Evolutionary conservation across 2,797 vertebrate genomes (phyloP), one percentile per base, ranked within the genome.

Genomic region (Xenopus petersii): DNA sequence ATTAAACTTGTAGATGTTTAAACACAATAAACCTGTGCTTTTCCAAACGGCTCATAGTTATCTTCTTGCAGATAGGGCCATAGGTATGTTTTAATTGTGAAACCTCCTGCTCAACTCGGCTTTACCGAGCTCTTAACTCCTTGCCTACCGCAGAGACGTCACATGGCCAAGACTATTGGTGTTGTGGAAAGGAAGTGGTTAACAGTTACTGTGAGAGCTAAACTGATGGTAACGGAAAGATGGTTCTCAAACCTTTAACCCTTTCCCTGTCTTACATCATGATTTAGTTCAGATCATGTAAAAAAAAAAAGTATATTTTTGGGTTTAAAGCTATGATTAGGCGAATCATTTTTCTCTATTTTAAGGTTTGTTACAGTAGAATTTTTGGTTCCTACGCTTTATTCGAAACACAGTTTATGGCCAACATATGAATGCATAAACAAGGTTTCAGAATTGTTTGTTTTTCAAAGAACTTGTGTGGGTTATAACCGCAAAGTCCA

Each of bases 111-210:
- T 49, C 12, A 17, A 33, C 61, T 5, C 49, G n/a, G 46, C 61
- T 24, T 47, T 42, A 49, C 10, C 11, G 7, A 11, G 33, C 30
- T 60, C 61, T 64, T 74, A 74, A 79, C 61, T 48, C 61, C 30
- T 79, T 71, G 26, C 46, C n/a, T 66, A 74, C 66, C 67, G 36
- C 76, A 64, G 55, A 58, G 46, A 61, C 62, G 61, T 79, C 67
- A 73, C 49, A 46, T 21, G 66, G 15, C 62, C 26, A 59, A 68
- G 30, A 64, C 60, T 58, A 46, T 59, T 66, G 42, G 64, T n/a
- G 75, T 48, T 67, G 48, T 64, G 59, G 65, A 78, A 68, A 68
- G 75, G 75, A 78, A 78, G 71, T 73, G 75, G 71, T 64, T 70
- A 64, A 64, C 59, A 66, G 66, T 59, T 63, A 68, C 69, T 58